Percentiles rank a stretch among this genome's conserved stretches.
Evolutionary conservation across 2,113 vertebrate genomes (phyloP).

Genomic region (Polyodon spathula): DNA sequence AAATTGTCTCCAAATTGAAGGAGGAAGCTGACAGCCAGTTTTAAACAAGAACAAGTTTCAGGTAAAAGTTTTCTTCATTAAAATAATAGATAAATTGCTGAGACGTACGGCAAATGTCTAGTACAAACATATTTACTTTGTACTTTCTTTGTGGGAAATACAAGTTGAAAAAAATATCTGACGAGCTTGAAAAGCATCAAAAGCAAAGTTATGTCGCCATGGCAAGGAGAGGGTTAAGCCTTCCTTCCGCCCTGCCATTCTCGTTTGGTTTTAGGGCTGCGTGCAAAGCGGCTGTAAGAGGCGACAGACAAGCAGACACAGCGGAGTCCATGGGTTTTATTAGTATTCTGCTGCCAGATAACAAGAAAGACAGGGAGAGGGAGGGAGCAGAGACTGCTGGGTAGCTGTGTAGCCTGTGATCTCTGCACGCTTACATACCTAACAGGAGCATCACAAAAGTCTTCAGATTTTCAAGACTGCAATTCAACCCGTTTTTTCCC

Average conservation of each 20-base stretch:
- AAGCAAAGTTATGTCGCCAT: not conserved
- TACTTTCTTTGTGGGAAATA: too few relatives aligned
- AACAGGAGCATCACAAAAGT: conserved; percentile 30
- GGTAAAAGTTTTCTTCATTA: too few relatives aligned
- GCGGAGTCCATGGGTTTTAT: conserved; percentile 78
- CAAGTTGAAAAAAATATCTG: too few relatives aligned
- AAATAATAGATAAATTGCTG: too few relatives aligned
- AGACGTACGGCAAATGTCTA: too few relatives aligned
- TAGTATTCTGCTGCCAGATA: conserved; percentile 66
- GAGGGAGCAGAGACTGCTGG: conserved; percentile 33
- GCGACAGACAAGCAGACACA: conserved; percentile 66
- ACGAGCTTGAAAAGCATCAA: too few relatives aligned
- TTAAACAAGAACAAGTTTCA: too few relatives aligned
- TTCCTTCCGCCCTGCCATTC: not conserved
- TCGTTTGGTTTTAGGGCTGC: conserved; percentile 50
- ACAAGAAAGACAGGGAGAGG: conserved; percentile 25
- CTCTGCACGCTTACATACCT: conserved; percentile 33
- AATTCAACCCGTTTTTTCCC: conserved; percentile 13
- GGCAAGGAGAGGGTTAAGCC: conserved; percentile 40
- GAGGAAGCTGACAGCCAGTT: too few relatives aligned
- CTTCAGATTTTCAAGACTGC: conserved; percentile 10
- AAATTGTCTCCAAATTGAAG: too few relatives aligned
- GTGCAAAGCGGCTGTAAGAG: conserved; percentile 52
- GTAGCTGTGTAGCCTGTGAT: conserved; percentile 31
- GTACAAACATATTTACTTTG: too few relatives aligned